Evolutionary conservation across 2,888 invertebrate genomes (phyloP).

Genomic region (Phrixothrix hirtus): DNA sequence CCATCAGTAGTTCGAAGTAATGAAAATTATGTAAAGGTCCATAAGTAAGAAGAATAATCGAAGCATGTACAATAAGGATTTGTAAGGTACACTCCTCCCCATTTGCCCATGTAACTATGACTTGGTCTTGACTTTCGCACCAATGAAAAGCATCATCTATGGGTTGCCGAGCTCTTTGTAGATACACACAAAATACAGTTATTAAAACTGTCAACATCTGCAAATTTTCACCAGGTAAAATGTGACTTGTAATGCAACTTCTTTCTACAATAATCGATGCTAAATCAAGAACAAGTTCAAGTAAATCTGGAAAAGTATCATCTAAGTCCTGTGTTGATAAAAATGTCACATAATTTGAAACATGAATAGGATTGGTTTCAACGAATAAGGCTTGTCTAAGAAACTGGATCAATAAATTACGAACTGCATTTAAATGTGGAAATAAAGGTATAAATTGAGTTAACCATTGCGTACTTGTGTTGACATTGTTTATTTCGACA

Average conservation of each 20-base stretch:
- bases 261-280: slow-evolving; percentile 91
- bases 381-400: slow-evolving; percentile 87
- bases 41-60: slow-evolving; percentile 78
- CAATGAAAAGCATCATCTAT: slow-evolving; percentile 65
- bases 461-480: slow-evolving; percentile 59
- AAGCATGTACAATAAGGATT: slow-evolving; percentile 80
- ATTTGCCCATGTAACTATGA: slow-evolving; percentile 75
- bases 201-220: slow-evolving; percentile 73
- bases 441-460: slow-evolving; percentile 70
- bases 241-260: slow-evolving; percentile 78
- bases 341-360: slow-evolving; percentile 84
- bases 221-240: slow-evolving; percentile 49
- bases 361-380: slow-evolving; percentile 82
- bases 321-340: slow-evolving; percentile 74
- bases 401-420: slow-evolving; percentile 69
- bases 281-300: slow-evolving; percentile 76
- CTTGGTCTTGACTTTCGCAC: slow-evolving; percentile 75
- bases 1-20: slow-evolving; percentile 58
- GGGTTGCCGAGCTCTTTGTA: slow-evolving; percentile 70
- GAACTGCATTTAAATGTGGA: slow-evolving; percentile 76
- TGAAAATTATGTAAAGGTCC: slow-evolving; percentile 59
- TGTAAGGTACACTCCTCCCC: slow-evolving; percentile 77
- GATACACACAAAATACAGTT: slow-evolving; percentile 73
- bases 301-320: slow-evolving; percentile 68
- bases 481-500: slow-evolving; percentile 45